A percentile compares a stretch with the other conserved stretches of the same genome.
phyloP scores from a whole-genome alignment of 2,888 invertebrate genomes.

The Coremacera marginata region DNA sequence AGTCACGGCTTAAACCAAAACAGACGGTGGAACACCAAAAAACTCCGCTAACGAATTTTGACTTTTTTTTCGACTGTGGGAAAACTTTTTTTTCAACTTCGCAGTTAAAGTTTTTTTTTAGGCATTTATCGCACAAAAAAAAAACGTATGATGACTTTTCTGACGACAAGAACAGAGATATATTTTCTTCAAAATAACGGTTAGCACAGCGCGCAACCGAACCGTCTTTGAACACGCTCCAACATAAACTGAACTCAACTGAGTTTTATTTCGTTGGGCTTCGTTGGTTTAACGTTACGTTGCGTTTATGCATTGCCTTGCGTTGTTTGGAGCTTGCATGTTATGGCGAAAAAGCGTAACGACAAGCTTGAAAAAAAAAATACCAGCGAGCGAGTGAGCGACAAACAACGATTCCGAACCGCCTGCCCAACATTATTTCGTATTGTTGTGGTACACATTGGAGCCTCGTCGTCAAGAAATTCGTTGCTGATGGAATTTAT shows the following conservation, averaged over 20 bases:
- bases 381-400: not conserved
- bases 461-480: no score
- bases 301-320: conserved; percentile 3
- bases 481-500: no score
- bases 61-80: not conserved
- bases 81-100: not conserved
- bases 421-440: no score
- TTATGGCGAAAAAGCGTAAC: conserved; percentile 14
- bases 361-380: conserved; percentile 8
- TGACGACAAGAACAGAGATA: conserved; percentile 6
- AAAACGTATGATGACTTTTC: not conserved
- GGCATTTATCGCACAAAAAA: not conserved
- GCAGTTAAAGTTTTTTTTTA: not conserved
- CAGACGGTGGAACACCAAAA: no score
- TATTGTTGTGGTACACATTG: no score
- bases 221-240: conserved; percentile 58
- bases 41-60: not conserved
- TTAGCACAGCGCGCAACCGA: conserved; percentile 40
- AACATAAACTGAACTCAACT: conserved; percentile 57
- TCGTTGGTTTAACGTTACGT: conserved; percentile 28
- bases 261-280: conserved; percentile 45
- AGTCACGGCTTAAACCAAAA: not conserved
- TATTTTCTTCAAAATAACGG: not conserved
- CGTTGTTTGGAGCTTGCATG: conserved; percentile 13
- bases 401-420: no score